Evolutionary conservation across 2,888 invertebrate species (phyloP), one percentile per base, ranked within the genome.

Genomic region (Eupeodes latifasciatus): DNA sequence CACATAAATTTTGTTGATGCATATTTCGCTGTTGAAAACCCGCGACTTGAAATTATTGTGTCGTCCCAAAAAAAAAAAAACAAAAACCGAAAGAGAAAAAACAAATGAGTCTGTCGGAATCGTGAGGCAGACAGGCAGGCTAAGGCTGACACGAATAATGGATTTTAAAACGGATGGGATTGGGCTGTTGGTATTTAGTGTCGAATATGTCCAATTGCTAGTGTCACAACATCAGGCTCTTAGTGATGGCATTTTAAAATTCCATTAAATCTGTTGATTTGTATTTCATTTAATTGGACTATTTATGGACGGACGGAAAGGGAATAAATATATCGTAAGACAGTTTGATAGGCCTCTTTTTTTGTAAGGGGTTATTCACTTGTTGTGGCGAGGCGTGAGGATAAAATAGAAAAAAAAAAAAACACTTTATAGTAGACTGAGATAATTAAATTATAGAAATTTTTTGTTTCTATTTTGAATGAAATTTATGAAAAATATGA

Each of bases 241-340:
- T 81, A 71, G 81, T 87, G 59, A 59, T 59, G 87, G 81, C 74
- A 75, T 84, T 84, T 84, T 84, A 51, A 88, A 77, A 88, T 84
- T 88, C 88, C 88, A 84, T 88, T 88, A 88, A 88, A 69, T 66
- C 67, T 53, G 40, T 55, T 81, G 84, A 81, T 81, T 84, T 88
- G 82, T 76, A 81, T 66, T 59, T 51, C 27, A 40, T 64, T 34
- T 64, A 86, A 79, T 79, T 82, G 69, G 78, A 69, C 74, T 88
- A 88, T 88, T 84, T 88, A 75, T 75, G 74, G 81, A 16, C 11
- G 59, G 57, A 80, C 72, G 59, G 40, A 79, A 27, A 40, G 40
- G 40, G 40, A 83, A 87, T 83, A 80, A 83, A 86, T 55, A 85
- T 44, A 61, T 57, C 19, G 14, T 34, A 44, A 44, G 62, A 75